Conservation (phyloP, 2,113 vertebrate species). For the Macrotis lagotis region DNA sequence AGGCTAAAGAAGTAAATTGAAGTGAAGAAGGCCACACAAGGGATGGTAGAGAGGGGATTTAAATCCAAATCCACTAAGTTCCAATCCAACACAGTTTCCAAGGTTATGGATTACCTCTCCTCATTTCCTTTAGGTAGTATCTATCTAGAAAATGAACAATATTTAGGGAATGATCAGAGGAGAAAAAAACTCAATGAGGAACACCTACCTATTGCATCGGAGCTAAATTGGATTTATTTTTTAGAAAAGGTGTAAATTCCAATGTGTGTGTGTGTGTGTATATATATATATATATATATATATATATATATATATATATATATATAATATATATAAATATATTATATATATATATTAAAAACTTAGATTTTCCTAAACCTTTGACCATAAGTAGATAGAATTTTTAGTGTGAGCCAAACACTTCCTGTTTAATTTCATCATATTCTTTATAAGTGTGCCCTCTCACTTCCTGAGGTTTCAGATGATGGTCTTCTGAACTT, state of each 20-base stretch:
- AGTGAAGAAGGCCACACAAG: background rate
- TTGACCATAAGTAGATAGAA: background rate
- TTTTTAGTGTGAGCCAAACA: background rate
- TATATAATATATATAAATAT: no score
- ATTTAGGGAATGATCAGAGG: background rate
- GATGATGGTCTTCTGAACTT: background rate
- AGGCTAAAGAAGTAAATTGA: background rate
- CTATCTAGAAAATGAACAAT: background rate
- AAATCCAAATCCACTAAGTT: background rate
- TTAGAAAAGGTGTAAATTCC: background rate
- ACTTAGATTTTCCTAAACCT: background rate
- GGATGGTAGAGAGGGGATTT: background rate
- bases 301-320: no score
- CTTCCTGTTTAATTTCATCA: background rate
- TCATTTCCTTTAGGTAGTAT: background rate
- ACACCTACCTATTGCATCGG: background rate
- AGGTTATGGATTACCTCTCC: background rate
- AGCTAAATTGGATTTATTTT: background rate
- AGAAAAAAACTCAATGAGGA: background rate
- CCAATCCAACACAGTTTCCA: background rate
- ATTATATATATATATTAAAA: background rate
- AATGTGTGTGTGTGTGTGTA: no score
- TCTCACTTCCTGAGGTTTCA: background rate
- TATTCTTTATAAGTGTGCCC: background rate
- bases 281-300: no score